These are phyloP conservation scores for Tanytarsus gracilentus DNA, from an alignment of 2,888 invertebrate genomes.

Conservation along the genomic window DNA sequence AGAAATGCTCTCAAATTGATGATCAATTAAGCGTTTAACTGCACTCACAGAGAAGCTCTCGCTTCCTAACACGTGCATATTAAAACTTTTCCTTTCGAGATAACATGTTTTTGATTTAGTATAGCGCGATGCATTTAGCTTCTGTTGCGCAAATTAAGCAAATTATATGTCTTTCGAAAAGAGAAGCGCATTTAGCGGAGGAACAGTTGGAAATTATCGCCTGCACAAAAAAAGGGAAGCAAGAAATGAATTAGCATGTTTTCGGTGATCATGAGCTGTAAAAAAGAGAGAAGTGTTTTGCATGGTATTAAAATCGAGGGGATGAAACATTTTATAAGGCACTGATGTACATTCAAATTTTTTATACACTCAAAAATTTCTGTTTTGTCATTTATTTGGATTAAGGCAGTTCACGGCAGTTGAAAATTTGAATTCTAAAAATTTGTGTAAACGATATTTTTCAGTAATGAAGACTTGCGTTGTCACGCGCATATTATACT, in stretches of 20 bases:
- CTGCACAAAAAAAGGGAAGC: background rate
- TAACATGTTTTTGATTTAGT: slow-evolving; percentile 1
- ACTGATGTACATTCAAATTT: no score
- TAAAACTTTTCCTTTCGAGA: no score
- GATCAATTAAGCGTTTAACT: slow-evolving; percentile 19
- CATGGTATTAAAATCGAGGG: no score
- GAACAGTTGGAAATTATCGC: background rate
- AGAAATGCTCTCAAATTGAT: slow-evolving; percentile 5
- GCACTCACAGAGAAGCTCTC: no score
- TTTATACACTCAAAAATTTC: no score
- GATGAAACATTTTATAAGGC: no score
- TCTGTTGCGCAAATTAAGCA: background rate
- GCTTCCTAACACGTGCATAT: slow-evolving; percentile 22
- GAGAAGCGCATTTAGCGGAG: background rate
- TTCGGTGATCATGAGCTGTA: background rate
- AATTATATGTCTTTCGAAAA: background rate
- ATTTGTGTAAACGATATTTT: no score
- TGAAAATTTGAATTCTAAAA: no score
- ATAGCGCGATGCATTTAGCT: background rate
- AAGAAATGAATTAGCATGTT: background rate
- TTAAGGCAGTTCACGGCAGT: no score
- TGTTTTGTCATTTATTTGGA: no score
- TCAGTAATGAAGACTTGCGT: no score
- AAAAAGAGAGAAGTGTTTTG: background rate
- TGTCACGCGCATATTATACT: no score